These are phyloP conservation scores for Sorex araneus DNA, from an alignment of 2,113 vertebrate species.

Conservation along the genomic window DNA sequence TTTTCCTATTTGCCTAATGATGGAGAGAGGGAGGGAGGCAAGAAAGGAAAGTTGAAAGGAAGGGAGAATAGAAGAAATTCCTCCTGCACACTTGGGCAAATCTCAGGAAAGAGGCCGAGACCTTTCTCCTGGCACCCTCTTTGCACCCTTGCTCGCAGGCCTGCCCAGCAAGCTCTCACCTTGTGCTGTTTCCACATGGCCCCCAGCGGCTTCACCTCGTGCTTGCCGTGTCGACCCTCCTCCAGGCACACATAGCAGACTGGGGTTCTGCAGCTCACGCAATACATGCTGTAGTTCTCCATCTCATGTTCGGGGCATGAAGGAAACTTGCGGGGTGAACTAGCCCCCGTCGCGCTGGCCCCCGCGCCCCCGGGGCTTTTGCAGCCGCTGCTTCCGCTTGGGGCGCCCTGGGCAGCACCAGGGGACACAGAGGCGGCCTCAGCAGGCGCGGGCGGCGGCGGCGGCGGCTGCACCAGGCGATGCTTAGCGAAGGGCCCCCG, in stretches of 20 bases:
- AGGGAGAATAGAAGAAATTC: neutral
- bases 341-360: constrained; percentile 30
- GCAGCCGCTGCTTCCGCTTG: constrained; percentile 70
- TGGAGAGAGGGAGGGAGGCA: neutral
- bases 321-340: constrained; percentile 89
- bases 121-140: neutral
- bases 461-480: constrained; percentile 91
- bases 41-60: neutral
- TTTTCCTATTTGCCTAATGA: neutral
- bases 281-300: constrained; percentile 97
- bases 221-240: constrained; percentile 94
- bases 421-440: constrained; percentile 41
- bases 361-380: constrained; percentile 67
- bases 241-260: constrained; percentile 96
- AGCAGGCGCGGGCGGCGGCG: constrained; percentile 55
- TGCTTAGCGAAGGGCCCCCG: constrained; percentile 97
- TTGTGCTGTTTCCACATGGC: constrained; percentile 99
- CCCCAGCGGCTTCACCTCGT: constrained; percentile 95
- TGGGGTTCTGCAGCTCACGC: constrained; percentile 93
- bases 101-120: neutral
- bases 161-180: constrained; percentile 87
- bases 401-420: constrained; percentile 62
- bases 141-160: rapidly evolving
- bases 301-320: constrained; percentile 96
- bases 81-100: neutral